These are phyloP conservation scores for Stenolophus ochropezus DNA, from an alignment of 2,888 invertebrate genomes.

Conservation along the genomic window DNA sequence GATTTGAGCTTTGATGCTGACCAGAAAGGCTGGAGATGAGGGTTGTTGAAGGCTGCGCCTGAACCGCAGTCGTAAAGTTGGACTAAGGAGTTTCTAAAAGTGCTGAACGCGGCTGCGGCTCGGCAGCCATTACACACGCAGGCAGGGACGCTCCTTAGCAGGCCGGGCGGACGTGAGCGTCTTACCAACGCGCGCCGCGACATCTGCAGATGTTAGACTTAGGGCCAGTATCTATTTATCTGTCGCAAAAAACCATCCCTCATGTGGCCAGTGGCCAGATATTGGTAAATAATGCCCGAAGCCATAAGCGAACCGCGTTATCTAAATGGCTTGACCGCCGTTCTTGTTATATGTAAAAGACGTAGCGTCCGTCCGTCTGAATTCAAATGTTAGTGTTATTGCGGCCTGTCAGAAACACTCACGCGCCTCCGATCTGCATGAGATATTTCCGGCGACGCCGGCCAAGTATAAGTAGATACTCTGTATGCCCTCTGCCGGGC, in stretches of 20 bases:
- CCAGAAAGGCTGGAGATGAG: background rate
- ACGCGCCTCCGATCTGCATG: slow-evolving; percentile 65
- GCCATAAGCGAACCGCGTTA: slow-evolving; percentile 65
- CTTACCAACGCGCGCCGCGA: slow-evolving; percentile 53
- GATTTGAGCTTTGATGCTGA: background rate
- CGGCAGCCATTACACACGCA: slow-evolving; percentile 39
- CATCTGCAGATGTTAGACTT: slow-evolving; percentile 53
- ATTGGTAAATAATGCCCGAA: slow-evolving; percentile 69
- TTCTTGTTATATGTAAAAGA: slow-evolving; percentile 67
- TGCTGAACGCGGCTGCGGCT: slow-evolving; percentile 62
- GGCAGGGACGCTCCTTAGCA: background rate
- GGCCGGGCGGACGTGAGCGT: slow-evolving; percentile 25
- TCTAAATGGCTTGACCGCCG: slow-evolving; percentile 71
- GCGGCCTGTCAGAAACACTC: slow-evolving; percentile 71
- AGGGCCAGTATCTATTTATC: slow-evolving; percentile 69
- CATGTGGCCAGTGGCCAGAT: slow-evolving; percentile 53
- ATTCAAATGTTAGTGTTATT: slow-evolving; percentile 72
- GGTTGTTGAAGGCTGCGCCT: background rate
- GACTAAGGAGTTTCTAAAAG: slow-evolving; percentile 62
- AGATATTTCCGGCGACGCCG: slow-evolving; percentile 43
- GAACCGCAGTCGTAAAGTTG: slow-evolving; percentile 59
- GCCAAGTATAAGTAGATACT: slow-evolving; percentile 25
- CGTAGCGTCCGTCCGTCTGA: slow-evolving; percentile 64
- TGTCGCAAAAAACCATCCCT: slow-evolving; percentile 67
- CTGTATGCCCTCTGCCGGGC: slow-evolving; percentile 17